Evolutionary conservation across 2,888 invertebrate species (phyloP).

Genomic region (Danaus chrysippus): DNA sequence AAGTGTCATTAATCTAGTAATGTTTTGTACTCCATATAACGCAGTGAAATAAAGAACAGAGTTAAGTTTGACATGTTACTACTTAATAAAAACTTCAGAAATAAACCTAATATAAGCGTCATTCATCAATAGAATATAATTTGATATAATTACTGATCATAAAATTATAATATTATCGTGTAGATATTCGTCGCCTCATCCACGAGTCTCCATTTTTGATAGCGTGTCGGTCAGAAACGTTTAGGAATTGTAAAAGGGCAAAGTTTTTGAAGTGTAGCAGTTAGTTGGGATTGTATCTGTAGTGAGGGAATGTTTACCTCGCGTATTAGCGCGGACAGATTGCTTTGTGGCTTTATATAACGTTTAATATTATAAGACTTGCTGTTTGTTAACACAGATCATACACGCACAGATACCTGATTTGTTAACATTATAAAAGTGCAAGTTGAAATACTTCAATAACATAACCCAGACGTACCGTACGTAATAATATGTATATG

Average conservation of each 20-base stretch:
- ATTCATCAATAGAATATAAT: no score
- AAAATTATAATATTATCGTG: not conserved
- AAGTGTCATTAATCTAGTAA: no score
- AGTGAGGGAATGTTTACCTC: slow-evolving; percentile 18
- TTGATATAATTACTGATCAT: not conserved
- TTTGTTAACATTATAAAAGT: no score
- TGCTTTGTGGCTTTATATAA: slow-evolving; percentile 14
- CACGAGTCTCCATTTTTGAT: slow-evolving; percentile 22
- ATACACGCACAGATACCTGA: no score
- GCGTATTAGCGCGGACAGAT: slow-evolving; percentile 23
- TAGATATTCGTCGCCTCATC: slow-evolving; percentile 25
- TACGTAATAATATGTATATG: no score
- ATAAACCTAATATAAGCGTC: no score
- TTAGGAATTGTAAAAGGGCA: slow-evolving; percentile 52
- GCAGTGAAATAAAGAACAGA: no score
- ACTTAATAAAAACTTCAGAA: no score
- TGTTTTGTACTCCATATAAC: no score
- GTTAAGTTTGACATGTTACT: no score
- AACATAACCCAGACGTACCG: no score
- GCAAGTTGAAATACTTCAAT: no score
- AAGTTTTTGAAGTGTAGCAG: slow-evolving; percentile 45
- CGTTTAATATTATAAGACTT: not conserved
- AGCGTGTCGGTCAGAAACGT: slow-evolving; percentile 38
- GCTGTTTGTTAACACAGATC: not conserved
- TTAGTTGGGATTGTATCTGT: slow-evolving; percentile 39